Evolutionary conservation across 2,888 invertebrate genomes (phyloP).

Genomic region (Acanthosepion esculentum): DNA sequence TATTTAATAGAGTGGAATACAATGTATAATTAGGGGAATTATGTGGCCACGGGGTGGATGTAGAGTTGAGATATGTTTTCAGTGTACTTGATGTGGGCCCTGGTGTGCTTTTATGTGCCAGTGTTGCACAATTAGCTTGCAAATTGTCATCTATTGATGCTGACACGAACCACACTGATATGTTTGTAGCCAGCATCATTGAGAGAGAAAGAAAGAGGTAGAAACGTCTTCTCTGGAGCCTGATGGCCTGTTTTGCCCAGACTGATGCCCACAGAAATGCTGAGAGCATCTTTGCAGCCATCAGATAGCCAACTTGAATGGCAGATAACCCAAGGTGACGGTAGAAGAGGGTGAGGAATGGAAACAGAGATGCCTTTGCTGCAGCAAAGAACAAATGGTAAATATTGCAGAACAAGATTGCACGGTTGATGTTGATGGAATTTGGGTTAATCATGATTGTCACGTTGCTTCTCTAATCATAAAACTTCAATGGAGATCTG

Average conservation of each 20-base stretch:
- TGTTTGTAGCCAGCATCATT: constrained; percentile 65
- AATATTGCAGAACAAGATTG: constrained; percentile 65
- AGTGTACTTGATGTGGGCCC: background rate
- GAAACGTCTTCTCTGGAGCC: constrained; percentile 64
- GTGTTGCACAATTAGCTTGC: background rate
- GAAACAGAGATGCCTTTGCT: constrained; percentile 68
- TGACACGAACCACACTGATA: constrained; percentile 64
- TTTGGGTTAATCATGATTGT: constrained; percentile 50
- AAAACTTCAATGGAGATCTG: background rate
- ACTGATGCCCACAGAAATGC: constrained; percentile 68
- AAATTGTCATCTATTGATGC: background rate
- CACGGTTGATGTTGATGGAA: constrained; percentile 64
- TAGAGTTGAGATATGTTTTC: background rate
- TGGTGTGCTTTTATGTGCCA: background rate
- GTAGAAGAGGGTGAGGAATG: constrained; percentile 70
- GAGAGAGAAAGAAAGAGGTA: constrained; percentile 68
- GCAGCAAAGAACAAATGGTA: constrained; percentile 68
- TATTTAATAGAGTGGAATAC: background rate
- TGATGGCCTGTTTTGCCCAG: constrained; percentile 69
- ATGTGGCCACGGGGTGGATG: background rate
- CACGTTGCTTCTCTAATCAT: background rate
- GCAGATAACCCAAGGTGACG: constrained; percentile 68
- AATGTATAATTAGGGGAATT: background rate
- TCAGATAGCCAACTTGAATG: constrained; percentile 66
- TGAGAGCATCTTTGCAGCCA: constrained; percentile 66